Percentiles rank a stretch among this genome's conserved stretches.
Evolutionary conservation across 2,797 vertebrate genomes (phyloP).

Genomic region (Uromys caudimaculatus): DNA sequence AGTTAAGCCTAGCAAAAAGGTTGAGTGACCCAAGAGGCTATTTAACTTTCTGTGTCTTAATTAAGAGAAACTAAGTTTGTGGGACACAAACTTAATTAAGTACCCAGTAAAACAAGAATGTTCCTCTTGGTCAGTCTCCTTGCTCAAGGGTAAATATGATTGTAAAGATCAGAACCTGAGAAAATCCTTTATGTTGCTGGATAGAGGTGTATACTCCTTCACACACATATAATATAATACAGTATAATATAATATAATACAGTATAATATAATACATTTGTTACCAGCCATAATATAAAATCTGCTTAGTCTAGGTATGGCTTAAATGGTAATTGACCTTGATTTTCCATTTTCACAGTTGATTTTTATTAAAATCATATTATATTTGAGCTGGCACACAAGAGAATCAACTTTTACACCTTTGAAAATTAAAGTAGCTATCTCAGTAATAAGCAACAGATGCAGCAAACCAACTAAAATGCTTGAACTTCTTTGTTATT

Average conservation of each 20-base stretch:
- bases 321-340: background rate
- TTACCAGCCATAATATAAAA: background rate
- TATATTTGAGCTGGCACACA: background rate
- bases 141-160: background rate
- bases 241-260: background rate
- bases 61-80: background rate
- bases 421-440: conserved; percentile 4
- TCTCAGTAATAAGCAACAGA: conserved; percentile 37
- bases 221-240: background rate
- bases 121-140: background rate
- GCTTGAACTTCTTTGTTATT: background rate
- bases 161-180: background rate
- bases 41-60: background rate
- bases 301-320: background rate
- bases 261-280: background rate
- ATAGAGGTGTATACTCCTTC: background rate
- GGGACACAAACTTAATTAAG: background rate
- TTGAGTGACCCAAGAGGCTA: background rate
- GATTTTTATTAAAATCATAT: conserved; percentile 1
- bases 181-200: background rate
- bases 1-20: background rate
- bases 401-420: background rate
- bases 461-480: background rate
- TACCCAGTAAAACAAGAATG: background rate
- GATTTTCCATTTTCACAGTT: background rate